Evolutionary conservation across 1,140 invertebrate species (phyloP).

Genomic region (Polypedilum pembai): DNA sequence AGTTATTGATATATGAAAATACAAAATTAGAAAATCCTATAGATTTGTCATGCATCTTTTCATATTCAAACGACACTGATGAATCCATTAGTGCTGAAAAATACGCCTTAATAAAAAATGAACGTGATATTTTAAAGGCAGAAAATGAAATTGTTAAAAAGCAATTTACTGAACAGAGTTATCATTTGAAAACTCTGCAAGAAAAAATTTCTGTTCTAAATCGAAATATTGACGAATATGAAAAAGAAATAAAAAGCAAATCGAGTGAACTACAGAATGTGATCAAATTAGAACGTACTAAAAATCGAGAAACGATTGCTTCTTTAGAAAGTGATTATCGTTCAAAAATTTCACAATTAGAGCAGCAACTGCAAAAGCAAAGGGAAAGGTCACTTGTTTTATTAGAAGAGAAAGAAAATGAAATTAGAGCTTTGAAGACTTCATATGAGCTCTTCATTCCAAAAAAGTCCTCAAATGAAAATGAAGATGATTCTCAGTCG

Average conservation of each 20-base stretch:
- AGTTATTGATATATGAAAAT: slow-evolving; percentile 48
- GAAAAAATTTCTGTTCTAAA: slow-evolving; percentile 56
- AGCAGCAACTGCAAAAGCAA: slow-evolving; percentile 70
- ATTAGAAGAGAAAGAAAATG: slow-evolving; percentile 72
- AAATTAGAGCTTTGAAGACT: slow-evolving; percentile 58
- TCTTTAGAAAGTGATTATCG: slow-evolving; percentile 50
- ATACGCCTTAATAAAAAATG: slow-evolving; percentile 44
- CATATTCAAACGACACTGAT: slow-evolving; percentile 18
- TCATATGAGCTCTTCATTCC: slow-evolving; percentile 50
- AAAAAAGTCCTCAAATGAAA: slow-evolving; percentile 37
- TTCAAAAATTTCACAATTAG: slow-evolving; percentile 53
- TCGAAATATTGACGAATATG: slow-evolving; percentile 52
- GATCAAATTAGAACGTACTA: slow-evolving; percentile 47
- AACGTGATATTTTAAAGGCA: slow-evolving; percentile 42
- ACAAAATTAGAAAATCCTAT: slow-evolving; percentile 48
- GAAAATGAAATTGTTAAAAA: slow-evolving; percentile 43
- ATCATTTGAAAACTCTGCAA: slow-evolving; percentile 54
- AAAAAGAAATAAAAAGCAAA: slow-evolving; percentile 48
- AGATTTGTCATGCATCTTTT: slow-evolving; percentile 48
- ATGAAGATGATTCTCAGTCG: slow-evolving; percentile 40
- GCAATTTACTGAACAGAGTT: slow-evolving; percentile 48
- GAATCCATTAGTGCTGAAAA: slow-evolving; percentile 46
- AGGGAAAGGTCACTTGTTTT: slow-evolving; percentile 66
- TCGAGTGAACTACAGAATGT: slow-evolving; percentile 46
- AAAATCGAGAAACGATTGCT: slow-evolving; percentile 51